Conservation (phyloP, 2,113 vertebrate genomes). For the Pseudorasbora parva region DNA sequence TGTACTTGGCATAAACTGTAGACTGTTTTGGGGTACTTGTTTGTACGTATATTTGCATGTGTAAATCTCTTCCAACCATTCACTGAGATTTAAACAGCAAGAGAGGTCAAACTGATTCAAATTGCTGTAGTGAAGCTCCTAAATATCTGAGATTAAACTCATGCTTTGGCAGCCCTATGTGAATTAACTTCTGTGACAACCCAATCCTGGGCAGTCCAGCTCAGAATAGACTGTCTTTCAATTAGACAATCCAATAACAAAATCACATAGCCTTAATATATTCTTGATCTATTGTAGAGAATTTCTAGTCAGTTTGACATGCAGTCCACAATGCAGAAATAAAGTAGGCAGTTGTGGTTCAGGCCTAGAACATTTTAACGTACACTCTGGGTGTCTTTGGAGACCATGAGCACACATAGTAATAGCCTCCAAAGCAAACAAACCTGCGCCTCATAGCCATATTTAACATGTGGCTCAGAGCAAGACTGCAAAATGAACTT, state of each 20-base stretch:
- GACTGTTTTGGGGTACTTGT: not conserved
- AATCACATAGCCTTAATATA: slow-evolving; percentile 24
- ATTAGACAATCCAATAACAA: slow-evolving; percentile 46
- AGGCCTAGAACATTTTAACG: not conserved
- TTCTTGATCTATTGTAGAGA: slow-evolving; percentile 3
- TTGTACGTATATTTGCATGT: slow-evolving; percentile 8
- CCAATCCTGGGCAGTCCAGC: not conserved
- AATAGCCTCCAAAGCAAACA: slow-evolving; percentile 41
- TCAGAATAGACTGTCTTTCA: slow-evolving; percentile 37
- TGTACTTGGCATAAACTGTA: not conserved
- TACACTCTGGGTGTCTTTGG: slow-evolving; percentile 7
- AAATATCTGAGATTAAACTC: not conserved
- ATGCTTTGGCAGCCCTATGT: not conserved
- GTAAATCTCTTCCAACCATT: not conserved
- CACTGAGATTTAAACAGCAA: not conserved
- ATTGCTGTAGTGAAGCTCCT: not conserved
- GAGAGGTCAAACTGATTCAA: not conserved
- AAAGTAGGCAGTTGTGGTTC: not conserved
- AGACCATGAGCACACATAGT: slow-evolving; percentile 23
- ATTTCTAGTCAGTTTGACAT: slow-evolving; percentile 6
- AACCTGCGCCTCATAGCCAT: slow-evolving; percentile 12
- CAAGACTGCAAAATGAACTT: not conserved
- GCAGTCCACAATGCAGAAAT: slow-evolving; percentile 2
- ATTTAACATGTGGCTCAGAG: not conserved
- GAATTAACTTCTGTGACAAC: slow-evolving; percentile 8